A percentile compares a stretch with the other conserved stretches of the same genome.
phyloP scores from a whole-genome alignment of 64 coral and sea anemone species.

The Platygyra sinensis region DNA sequence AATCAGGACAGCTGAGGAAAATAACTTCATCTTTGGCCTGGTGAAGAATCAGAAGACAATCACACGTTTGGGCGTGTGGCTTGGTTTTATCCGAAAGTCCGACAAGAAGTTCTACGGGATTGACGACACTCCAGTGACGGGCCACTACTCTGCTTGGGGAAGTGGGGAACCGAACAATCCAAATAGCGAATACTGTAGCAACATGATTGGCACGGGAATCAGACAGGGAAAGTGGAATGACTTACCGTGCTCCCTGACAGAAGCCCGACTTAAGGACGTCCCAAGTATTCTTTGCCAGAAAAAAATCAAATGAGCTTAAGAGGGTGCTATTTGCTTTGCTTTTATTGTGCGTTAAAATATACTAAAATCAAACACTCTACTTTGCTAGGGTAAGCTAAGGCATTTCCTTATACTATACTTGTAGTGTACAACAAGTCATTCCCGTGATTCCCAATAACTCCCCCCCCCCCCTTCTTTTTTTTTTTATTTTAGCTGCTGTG shows the following conservation, averaged over 20 bases:
- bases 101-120: constrained; percentile 37
- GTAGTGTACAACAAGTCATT: too few species aligned
- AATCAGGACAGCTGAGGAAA: background rate
- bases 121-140: background rate
- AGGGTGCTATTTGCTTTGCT: background rate
- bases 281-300: background rate
- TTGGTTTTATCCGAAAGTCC: background rate
- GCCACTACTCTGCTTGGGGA: background rate
- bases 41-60: background rate
- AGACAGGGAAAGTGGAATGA: background rate
- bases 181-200: background rate
- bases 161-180: background rate
- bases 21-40: background rate
- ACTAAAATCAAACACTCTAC: background rate
- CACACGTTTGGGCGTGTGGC: background rate
- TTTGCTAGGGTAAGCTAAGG: background rate
- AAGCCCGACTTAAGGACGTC: background rate
- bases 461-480: too few species aligned
- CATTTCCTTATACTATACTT: too few species aligned
- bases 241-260: background rate
- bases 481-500: too few species aligned
- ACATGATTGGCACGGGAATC: background rate
- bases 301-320: background rate
- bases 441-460: too few species aligned
- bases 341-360: background rate